phyloP scores from a whole-genome alignment of 2,797 vertebrate species.

The Gallinago solitaria region DNA sequence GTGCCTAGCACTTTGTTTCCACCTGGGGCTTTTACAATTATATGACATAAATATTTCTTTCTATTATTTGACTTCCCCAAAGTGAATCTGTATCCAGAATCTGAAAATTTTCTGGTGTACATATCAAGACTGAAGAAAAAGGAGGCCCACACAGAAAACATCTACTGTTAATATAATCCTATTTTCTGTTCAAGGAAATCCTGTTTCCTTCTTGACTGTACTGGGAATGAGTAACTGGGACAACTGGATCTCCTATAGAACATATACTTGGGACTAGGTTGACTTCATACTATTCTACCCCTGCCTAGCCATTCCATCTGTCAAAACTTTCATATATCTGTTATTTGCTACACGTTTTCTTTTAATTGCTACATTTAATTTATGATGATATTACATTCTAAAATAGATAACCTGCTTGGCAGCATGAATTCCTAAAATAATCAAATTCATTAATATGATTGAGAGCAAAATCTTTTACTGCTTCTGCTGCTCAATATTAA shows the following conservation, averaged over 20 bases:
- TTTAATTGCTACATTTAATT: slow-evolving; percentile 7
- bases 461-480: background rate
- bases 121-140: background rate
- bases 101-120: background rate
- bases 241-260: background rate
- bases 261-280: background rate
- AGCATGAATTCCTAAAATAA: slow-evolving; percentile 36
- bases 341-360: background rate
- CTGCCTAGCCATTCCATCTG: background rate
- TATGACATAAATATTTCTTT: background rate
- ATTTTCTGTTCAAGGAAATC: background rate
- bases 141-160: fast-evolving
- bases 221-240: background rate
- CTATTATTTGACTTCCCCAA: background rate
- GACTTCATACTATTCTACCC: background rate
- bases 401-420: slow-evolving; percentile 47
- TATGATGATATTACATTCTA: background rate
- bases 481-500: background rate
- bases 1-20: background rate
- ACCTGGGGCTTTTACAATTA: background rate
- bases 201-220: background rate
- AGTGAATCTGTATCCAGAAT: background rate
- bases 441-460: slow-evolving; percentile 33
- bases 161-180: fast-evolving
- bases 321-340: background rate